A percentile compares a stretch with the other conserved stretches of the same genome.
Evolutionary conservation across 2,113 vertebrate genomes (phyloP).

Genomic region (Lepus europaeus): DNA sequence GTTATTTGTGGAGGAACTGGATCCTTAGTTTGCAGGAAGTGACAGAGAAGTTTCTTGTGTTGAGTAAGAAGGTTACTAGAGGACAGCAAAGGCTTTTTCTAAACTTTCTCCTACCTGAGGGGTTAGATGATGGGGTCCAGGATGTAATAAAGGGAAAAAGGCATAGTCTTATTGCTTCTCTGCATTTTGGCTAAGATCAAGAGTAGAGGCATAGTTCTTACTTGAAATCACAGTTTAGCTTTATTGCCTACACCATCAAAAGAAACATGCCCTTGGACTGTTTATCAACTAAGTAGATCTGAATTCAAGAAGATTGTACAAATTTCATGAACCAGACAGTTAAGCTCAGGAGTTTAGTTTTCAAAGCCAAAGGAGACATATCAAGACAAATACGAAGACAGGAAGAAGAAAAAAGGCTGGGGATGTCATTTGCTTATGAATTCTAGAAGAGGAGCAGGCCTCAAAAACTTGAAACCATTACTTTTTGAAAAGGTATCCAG

Average conservation of each 20-base stretch:
- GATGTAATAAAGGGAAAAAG: not conserved
- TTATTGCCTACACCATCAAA: not conserved
- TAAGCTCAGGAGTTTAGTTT: conserved; percentile 6
- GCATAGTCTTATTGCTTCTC: not conserved
- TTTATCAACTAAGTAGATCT: conserved; percentile 43
- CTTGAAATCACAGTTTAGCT: not conserved
- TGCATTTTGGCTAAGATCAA: too few relatives aligned
- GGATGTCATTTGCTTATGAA: not conserved
- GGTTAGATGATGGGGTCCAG: not conserved
- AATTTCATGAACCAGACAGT: not conserved
- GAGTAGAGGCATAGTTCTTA: not conserved
- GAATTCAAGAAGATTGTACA: conserved; percentile 39
- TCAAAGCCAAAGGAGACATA: conserved; percentile 31
- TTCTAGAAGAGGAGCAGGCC: not conserved
- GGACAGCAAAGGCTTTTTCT: not conserved
- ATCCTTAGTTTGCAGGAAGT: not conserved
- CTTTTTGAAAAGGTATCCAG: not conserved
- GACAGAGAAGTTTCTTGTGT: not conserved
- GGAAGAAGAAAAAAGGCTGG: not conserved
- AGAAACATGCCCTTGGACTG: not conserved
- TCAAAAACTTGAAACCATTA: not conserved
- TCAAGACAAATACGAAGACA: conserved; percentile 23
- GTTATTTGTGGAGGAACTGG: not conserved
- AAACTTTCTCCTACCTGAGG: not conserved
- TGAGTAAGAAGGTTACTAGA: not conserved